Base-by-base conservation (phyloP, 1,140 invertebrate genomes). In the Sinonovacula constricta region DNA sequence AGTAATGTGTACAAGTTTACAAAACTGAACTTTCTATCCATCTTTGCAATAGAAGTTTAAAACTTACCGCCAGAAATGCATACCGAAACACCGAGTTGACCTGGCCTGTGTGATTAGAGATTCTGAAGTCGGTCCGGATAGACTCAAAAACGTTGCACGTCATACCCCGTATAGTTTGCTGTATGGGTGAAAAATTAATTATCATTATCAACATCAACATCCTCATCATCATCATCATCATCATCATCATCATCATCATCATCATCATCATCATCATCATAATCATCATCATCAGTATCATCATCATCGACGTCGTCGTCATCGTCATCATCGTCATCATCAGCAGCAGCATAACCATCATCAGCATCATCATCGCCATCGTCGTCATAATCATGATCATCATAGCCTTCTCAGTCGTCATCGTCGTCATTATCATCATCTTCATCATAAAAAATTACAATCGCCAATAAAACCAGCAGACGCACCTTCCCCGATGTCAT, bases 101-200 rank as follows among this genome's bases (percentile, higher is more conserved):
- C 24, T 31, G 67, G 5, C 22, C 69, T 49, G 49, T 57, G 3
- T 14, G 26, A 18, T 56, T 74, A 4, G 49, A 49, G 26, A 75
- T 18, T 12, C 24, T 22, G 45, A 77, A 82, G 53, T 84, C 79
- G 0, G 69, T 75, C 39, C 78, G 36, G 2, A 60, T 49, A 26
- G 80, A 63, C 49, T 84, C 84, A 34, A 82, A 85, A 7, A 85
- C 75, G 66, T 85, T 70, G 60, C 84, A 85, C 31, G 78, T 57
- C 45, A 84, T 81, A 12, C 82, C 84, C 15, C 82, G 71, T 7
- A 82, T 70, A n/a, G 84, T 85, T 81, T 80, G 78, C 84, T 85
- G 80, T 7, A 79, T n/a, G n/a, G 63, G 15, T 0, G 62, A 31
- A 5, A 3, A 7, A 60, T 28, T 28, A 60, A 60, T 22, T 45